Percentiles rank a stretch among this genome's conserved stretches.
phyloP scores from a whole-genome alignment of 2,797 vertebrate species.

The Tapera naevia region DNA sequence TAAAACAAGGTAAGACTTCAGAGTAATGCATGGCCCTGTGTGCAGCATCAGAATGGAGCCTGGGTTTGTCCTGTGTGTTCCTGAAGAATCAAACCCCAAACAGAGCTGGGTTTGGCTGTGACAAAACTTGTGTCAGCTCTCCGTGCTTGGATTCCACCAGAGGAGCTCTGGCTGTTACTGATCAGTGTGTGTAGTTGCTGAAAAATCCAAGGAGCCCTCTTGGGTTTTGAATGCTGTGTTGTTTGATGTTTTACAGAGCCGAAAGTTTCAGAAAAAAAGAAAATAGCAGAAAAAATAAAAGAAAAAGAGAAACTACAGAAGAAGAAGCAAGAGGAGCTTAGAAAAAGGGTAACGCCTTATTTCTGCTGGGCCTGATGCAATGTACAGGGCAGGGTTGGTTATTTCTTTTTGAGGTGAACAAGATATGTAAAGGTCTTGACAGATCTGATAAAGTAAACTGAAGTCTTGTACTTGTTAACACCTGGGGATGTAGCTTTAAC shows the following conservation, averaged over 20 bases:
- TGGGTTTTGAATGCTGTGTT: neutral
- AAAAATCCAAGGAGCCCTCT: neutral
- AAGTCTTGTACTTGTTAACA: neutral
- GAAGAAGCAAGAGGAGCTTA: slow-evolving; percentile 86
- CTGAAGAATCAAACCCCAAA: neutral
- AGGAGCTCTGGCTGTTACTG: neutral
- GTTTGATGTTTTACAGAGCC: slow-evolving; percentile 75
- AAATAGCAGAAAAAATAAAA: slow-evolving; percentile 93
- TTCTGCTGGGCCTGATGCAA: neutral
- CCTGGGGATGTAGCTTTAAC: neutral
- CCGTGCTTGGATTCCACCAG: neutral
- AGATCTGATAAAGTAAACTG: neutral
- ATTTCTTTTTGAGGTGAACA: neutral
- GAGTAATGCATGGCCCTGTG: neutral
- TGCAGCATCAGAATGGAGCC: neutral
- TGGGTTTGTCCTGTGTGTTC: neutral
- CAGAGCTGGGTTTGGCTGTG: accelerated
- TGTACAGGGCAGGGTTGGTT: neutral
- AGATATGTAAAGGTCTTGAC: neutral
- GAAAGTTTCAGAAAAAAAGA: slow-evolving; percentile 95
- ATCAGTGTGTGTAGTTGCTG: neutral
- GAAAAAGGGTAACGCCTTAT: slow-evolving; percentile 76
- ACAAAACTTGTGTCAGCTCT: accelerated
- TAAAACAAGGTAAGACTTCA: slow-evolving; percentile 81
- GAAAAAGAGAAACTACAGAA: slow-evolving; percentile 89